These are phyloP conservation scores for Eumeta japonica DNA, from an alignment of 1,140 invertebrate genomes.

Conservation along the genomic window DNA sequence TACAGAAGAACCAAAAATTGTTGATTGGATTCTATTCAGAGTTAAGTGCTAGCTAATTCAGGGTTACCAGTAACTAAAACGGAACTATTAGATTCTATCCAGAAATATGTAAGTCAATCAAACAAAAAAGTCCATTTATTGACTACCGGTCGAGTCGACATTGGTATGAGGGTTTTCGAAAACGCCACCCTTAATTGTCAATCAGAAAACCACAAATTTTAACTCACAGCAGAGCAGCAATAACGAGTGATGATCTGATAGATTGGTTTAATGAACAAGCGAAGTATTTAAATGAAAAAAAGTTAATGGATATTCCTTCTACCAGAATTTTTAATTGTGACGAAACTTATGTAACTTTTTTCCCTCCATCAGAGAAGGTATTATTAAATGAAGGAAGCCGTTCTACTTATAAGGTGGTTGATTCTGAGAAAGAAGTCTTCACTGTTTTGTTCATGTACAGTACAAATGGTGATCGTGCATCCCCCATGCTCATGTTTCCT, in stretches of 20 bases:
- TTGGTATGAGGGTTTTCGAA: constrained; percentile 1
- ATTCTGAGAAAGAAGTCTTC: background rate
- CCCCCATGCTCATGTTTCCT: background rate
- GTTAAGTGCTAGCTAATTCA: too few relatives aligned
- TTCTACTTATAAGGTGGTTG: background rate
- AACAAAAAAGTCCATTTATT: constrained; percentile 1
- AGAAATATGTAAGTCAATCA: background rate
- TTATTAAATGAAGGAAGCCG: background rate
- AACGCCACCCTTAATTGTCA: background rate
- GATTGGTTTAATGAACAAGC: background rate
- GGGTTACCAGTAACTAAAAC: constrained; percentile 1
- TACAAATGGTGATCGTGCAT: background rate
- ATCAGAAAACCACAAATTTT: background rate
- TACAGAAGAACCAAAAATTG: background rate
- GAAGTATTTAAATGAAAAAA: constrained; percentile 1
- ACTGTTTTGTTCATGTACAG: constrained; percentile 1
- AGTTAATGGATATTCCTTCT: background rate
- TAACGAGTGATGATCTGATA: background rate
- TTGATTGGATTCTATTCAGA: constrained; percentile 1
- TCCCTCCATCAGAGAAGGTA: background rate
- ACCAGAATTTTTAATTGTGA: constrained; percentile 1
- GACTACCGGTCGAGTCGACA: background rate
- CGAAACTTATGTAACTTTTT: background rate
- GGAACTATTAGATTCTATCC: background rate
- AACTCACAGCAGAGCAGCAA: background rate